phyloP scores from a whole-genome alignment of 92 coral and sea anemone species.

The Umimayanthus kanabou region DNA sequence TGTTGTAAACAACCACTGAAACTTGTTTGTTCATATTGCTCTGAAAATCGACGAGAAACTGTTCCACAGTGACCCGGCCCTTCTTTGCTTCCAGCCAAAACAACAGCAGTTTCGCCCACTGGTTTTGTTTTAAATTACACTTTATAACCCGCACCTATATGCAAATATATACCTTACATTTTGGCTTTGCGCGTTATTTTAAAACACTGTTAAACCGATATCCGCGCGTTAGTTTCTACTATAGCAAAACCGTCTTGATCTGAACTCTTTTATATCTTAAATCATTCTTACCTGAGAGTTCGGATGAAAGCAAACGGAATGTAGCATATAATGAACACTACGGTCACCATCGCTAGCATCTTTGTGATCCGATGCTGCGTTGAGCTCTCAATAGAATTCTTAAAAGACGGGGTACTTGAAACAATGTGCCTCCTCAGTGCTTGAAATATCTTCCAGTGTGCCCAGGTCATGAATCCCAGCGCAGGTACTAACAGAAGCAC shows the following conservation, averaged over 20 bases:
- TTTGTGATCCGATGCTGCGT: conserved; percentile 37
- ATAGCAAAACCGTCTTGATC: neutral
- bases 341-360: conserved; percentile 34
- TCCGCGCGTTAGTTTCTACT: neutral
- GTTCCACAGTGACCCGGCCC: neutral
- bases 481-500: conserved; percentile 4
- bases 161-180: neutral
- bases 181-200: no score
- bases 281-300: conserved; percentile 24
- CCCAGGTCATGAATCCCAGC: conserved; percentile 27
- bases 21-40: neutral
- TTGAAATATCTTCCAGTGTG: conserved; percentile 24
- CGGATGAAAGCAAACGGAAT: conserved; percentile 35
- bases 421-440: conserved; percentile 21
- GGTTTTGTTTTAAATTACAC: neutral
- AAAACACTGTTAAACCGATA: neutral
- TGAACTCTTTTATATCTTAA: no score
- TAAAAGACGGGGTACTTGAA: conserved; percentile 12
- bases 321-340: conserved; percentile 29
- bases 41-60: neutral
- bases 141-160: neutral
- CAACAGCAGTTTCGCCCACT: neutral
- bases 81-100: neutral
- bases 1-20: neutral
- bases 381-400: conserved; percentile 28